These are phyloP conservation scores for Scaptomyza hsui DNA, from an alignment of 1,140 invertebrate genomes.

Conservation along the genomic window DNA sequence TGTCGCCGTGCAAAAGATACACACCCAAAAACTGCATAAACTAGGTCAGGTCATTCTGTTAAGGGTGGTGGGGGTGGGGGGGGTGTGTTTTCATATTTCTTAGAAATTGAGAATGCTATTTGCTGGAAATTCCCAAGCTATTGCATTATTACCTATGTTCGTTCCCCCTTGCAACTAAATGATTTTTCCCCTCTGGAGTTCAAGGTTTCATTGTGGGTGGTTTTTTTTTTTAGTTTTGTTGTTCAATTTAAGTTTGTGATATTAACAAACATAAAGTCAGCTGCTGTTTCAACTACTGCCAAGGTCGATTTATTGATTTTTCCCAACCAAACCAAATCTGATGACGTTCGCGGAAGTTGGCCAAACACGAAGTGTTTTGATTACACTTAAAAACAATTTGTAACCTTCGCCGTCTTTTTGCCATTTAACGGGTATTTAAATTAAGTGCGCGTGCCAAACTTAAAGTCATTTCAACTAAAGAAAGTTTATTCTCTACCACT, in stretches of 20 bases:
- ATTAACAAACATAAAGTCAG: constrained; percentile 22
- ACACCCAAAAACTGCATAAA: constrained; percentile 75
- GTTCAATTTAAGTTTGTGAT: constrained; percentile 20
- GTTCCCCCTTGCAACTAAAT: no score
- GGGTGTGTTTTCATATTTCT: constrained; percentile 27
- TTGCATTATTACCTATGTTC: constrained; percentile 55
- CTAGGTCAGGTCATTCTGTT: constrained; percentile 68
- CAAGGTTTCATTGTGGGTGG: constrained; percentile 56
- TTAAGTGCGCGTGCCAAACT: no score
- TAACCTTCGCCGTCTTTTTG: neutral
- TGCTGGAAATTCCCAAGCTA: constrained; percentile 69
- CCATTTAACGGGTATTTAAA: neutral
- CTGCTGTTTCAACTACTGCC: constrained; percentile 30
- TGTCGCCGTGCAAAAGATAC: constrained; percentile 63
- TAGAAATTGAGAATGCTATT: constrained; percentile 55
- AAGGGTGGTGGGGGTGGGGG: neutral
- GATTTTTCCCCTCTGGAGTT: constrained; percentile 58
- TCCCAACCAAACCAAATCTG: constrained; percentile 34
- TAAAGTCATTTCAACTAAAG: no score
- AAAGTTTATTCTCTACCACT: no score
- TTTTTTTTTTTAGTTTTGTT: no score
- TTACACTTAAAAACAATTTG: constrained; percentile 17
- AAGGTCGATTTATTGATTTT: constrained; percentile 84
- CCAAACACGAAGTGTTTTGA: constrained; percentile 48
- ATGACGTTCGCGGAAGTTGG: constrained; percentile 51